phyloP scores from a whole-genome alignment of 2,888 invertebrate genomes.

The Phortica magna region DNA sequence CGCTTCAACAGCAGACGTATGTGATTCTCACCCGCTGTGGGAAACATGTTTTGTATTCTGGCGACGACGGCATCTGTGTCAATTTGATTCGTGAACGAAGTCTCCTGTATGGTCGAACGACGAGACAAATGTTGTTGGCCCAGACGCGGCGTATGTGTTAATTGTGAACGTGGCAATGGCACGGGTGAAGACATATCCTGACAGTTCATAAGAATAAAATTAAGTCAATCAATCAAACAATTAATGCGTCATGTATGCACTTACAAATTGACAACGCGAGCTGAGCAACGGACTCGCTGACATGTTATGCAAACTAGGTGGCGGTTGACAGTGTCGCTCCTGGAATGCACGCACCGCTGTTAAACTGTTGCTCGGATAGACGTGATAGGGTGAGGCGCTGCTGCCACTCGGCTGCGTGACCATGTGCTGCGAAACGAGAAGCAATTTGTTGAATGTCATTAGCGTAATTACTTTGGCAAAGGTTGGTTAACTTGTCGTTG shows the following conservation, averaged over 20 bases:
- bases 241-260: constrained; percentile 40
- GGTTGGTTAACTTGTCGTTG: background rate
- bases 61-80: constrained; percentile 87
- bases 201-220: constrained; percentile 3
- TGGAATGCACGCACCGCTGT: constrained; percentile 82
- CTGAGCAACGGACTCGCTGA: constrained; percentile 76
- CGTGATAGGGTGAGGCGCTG: constrained; percentile 85
- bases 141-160: constrained; percentile 65
- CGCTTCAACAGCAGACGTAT: constrained; percentile 91
- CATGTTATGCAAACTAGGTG: constrained; percentile 72
- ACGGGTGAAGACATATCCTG: constrained; percentile 78
- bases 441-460: constrained; percentile 37
- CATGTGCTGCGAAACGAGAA: constrained; percentile 52
- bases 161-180: constrained; percentile 61
- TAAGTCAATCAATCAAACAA: background rate
- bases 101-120: constrained; percentile 81
- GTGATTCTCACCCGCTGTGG: constrained; percentile 92
- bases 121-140: constrained; percentile 69
- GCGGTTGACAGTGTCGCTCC: constrained; percentile 74
- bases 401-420: constrained; percentile 72
- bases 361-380: constrained; percentile 83
- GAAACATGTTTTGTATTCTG: constrained; percentile 92
- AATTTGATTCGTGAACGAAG: constrained; percentile 81
- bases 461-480: constrained; percentile 20
- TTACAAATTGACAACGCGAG: constrained; percentile 71